Evolutionary conservation across 2,797 vertebrate genomes (phyloP), one percentile per base, ranked within the genome.

Genomic region (Neomorphus geoffroyi): DNA sequence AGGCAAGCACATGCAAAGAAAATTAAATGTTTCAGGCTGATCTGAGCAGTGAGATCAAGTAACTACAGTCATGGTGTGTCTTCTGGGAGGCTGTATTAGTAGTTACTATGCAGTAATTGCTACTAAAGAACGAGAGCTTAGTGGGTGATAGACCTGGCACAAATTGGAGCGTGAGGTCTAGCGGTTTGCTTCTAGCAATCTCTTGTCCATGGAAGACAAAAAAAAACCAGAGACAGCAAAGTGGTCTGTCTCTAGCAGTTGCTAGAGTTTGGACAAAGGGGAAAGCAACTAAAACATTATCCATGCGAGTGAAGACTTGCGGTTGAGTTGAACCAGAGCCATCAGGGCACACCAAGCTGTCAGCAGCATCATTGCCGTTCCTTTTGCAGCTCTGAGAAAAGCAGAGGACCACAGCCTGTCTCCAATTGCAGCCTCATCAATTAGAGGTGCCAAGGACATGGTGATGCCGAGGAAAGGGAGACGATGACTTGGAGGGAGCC

Each of bases 21-120:
- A 96, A 93, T 90, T 18, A 85, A 90, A 91, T 82, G 37, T 95
- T 96, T 96, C 74, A 67, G 87, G 60, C 45, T 0, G 1, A 57
- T 84, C 54, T 70, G 51, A 83, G 56, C 58, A 56, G 43, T 60
- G 54, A 56, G 58, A 90, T 88, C 92, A 61, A 80, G 39, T 95
- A 92, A 73, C 73, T 51, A 2, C 70, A 86, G 35, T 71, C 1
- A 0, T 50, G 45, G 15, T 60, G 19, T 88, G 26, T 80, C 80
- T 81, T 69, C 77, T 56, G 67, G 64, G 53, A 74, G 83, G 66
- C n/a, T 69, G 21, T 33, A 1, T 64, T 73, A 11, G 30, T 23
- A 74, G 67, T 91, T 65, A 50, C 46, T 71, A 7, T 73, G 46
- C 41, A 71, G 27, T 73, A 69, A 69, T 71, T 66, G 86, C 32